Evolutionary conservation across 2,113 vertebrate genomes (phyloP).

Genomic region (Murina feae): DNA sequence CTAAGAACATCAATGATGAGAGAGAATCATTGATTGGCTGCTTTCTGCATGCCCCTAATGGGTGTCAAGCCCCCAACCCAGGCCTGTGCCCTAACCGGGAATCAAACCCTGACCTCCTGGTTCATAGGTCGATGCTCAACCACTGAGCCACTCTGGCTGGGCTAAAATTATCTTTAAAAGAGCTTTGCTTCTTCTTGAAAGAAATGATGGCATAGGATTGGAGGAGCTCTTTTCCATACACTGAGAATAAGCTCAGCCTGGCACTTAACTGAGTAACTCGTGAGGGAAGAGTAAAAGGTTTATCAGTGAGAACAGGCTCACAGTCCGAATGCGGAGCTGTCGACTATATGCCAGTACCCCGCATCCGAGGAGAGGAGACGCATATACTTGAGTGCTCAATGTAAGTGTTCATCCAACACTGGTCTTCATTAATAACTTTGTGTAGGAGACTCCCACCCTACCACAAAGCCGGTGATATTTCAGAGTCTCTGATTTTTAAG

Average conservation of each 20-base stretch:
- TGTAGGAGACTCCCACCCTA: constrained; percentile 3
- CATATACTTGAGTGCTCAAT: constrained; percentile 54
- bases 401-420: constrained; percentile 34
- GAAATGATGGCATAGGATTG: constrained; percentile 35
- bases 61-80: neutral
- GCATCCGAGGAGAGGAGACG: constrained; percentile 44
- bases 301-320: constrained; percentile 79
- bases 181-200: neutral
- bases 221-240: neutral
- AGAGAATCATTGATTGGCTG: neutral
- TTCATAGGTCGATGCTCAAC: neutral
- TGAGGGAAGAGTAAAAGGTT: constrained; percentile 79
- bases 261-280: constrained; percentile 77
- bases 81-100: neutral
- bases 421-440: constrained; percentile 74
- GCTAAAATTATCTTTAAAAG: neutral
- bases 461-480: constrained; percentile 49
- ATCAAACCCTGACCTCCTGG: neutral
- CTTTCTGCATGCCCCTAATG: neutral
- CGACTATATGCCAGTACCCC: constrained; percentile 54
- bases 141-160: neutral
- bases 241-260: constrained; percentile 60
- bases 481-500: constrained; percentile 58
- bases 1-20: neutral
- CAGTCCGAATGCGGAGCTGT: constrained; percentile 51